Base-by-base conservation (phyloP, 2,888 invertebrate species). In the Fissipunctia ypsillon region DNA sequence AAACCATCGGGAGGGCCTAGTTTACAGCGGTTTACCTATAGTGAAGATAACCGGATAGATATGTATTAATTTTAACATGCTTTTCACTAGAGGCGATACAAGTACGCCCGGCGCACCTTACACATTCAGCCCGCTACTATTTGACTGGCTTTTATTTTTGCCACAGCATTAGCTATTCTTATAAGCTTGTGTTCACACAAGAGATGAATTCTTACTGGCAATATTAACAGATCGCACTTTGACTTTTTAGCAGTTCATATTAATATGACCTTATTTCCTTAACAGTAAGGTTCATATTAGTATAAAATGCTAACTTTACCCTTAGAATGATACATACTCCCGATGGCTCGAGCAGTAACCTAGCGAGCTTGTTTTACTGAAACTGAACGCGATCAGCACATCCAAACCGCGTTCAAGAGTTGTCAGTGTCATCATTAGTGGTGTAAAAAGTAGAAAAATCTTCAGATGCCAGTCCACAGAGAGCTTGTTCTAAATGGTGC, bases 401-500 rank as follows among this genome's bases (percentile, higher is more conserved):
- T 38, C 0, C 9, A 38, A 38, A 38, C 38, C 38, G 38, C 38
- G 9, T 38, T 38, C 1, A 38, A 9, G 38, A 38, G 9, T 9
- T 38, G 9, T 38, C 9, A 38, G 38, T 9, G 9, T 38, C 38
- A 38, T 38, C 9, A 38, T 70, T 4, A 25, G 7, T 38, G 1
- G 74, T 65, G 31, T 28, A 54, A 61, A 75, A 48, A 28, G 69
- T 77, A 50, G 48, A 77, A 78, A 76, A 71, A 57, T 75, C 69
- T 75, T 78, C 80, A 82, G 80, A 81, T 64, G 68, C 69, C 75
- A 81, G 85, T 85, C 88, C 88, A 88, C 57, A 38, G 61, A 67
- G n/a, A 73, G 54, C 74, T 75, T 67, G 81, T 76, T 86, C 90
- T 95, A 96, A 86, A 96, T 95, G 68, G 90, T 90, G 90, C 96